Conservation (phyloP, 1,140 invertebrate species). For the Eupeodes corollae region DNA sequence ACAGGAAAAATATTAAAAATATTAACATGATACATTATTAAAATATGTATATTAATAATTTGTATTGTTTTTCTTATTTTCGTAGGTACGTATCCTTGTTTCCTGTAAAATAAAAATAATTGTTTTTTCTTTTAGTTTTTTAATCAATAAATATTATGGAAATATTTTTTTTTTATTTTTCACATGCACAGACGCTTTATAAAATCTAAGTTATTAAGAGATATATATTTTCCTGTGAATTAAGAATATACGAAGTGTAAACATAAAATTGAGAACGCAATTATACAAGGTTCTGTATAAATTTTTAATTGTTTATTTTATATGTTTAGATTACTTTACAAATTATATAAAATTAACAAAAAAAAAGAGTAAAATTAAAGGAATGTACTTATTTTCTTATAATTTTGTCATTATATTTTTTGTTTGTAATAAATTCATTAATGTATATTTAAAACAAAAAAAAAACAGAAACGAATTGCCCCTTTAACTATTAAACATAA, state of each 20-base stretch:
- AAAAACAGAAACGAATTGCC: not conserved
- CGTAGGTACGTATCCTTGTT: no score
- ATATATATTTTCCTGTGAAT: not conserved
- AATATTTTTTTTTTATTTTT: not conserved
- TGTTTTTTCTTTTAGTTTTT: no score
- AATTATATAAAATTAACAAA: not conserved
- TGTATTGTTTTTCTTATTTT: not conserved
- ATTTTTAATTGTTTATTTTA: no score
- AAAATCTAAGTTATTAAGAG: not conserved
- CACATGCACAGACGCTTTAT: not conserved
- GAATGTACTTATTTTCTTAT: not conserved
- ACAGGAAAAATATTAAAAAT: conserved; percentile 4
- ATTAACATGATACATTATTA: conserved; percentile 8
- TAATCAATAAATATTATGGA: not conserved
- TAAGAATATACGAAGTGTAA: no score
- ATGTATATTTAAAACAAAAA: not conserved
- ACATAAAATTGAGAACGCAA: no score
- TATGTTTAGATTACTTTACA: not conserved
- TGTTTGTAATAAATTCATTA: not conserved
- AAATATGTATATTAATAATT: conserved; percentile 8
- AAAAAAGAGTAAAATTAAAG: not conserved
- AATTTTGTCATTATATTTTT: not conserved
- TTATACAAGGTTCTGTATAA: no score
- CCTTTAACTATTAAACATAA: not conserved
- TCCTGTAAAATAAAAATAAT: no score